Base-by-base conservation (phyloP, 2,113 vertebrate species). In the Anser brachyrhynchus region DNA sequence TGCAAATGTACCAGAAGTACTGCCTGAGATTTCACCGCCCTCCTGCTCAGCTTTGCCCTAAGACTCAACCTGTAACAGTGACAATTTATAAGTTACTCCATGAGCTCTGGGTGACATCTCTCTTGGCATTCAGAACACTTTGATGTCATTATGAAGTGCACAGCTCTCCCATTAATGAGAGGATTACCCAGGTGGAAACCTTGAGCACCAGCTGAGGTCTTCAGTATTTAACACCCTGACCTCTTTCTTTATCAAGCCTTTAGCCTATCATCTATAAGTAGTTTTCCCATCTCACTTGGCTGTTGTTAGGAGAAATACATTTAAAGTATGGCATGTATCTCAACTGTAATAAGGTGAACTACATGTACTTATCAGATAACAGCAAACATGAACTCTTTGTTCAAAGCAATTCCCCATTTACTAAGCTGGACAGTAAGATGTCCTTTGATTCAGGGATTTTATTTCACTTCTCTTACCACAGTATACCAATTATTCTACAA, bases 11-110 rank as follows among this genome's bases (percentile, higher is more conserved):
- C 29, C 46, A 82, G 66, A 75, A 67, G 49, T 35, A 78, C 6
- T 64, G 9, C 1, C 21, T 41, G 15, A 0, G 0, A n/a, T 5
- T 52, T 15, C 7, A 15, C 2, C 6, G 12, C 51, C 59, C 12
- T 80, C 22, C 28, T 58, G 16, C 9, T 66, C 4, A 0, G 2
- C 2, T 81, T 49, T 83, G 43, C 35, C 35, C 39, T 39, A 79
- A 37, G 16, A 58, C 25, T 51, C 55, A 35, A 4, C 19, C 10
- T 57, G 8, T 41, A 58, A 39, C 18, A 77, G 9, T 19, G 37
- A 54, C 11, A 79, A 52, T 5, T 35, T 1, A 22, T 13, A 82
- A 93, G 2, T 43, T 72, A 65, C 43, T 57, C 21, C 2, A 1
- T 3, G 9, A 46, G 49, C 12, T 72, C 54, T 73, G 31, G 4